These are phyloP conservation scores for Ceratoteleas bidentatus DNA, from an alignment of 1,140 invertebrate genomes.

Conservation along the genomic window DNA sequence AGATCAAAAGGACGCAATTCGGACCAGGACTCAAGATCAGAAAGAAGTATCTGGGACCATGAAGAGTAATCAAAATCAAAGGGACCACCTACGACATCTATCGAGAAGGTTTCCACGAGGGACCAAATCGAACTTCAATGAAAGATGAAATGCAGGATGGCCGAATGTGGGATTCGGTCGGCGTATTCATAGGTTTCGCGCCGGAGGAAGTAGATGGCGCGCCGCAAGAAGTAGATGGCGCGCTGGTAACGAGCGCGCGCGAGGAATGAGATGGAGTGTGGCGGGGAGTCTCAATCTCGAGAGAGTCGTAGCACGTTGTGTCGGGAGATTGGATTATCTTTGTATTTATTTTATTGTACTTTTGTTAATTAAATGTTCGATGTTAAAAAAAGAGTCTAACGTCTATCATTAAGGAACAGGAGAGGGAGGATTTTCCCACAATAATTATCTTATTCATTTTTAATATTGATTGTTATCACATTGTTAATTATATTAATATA, in stretches of 20 bases:
- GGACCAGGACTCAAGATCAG: too few relatives aligned
- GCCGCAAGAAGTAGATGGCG: not conserved
- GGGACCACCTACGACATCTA: too few relatives aligned
- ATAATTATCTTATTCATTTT: too few relatives aligned
- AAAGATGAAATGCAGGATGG: too few relatives aligned
- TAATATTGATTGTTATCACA: too few relatives aligned
- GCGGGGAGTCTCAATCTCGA: not conserved
- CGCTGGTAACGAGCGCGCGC: not conserved
- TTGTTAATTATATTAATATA: too few relatives aligned
- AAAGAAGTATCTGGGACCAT: too few relatives aligned
- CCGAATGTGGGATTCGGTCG: not conserved
- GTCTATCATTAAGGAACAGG: not conserved
- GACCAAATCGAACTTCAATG: too few relatives aligned
- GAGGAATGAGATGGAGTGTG: not conserved
- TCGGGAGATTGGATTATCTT: not conserved
- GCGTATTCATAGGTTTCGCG: not conserved
- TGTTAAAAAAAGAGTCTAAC: not conserved
- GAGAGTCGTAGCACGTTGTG: not conserved
- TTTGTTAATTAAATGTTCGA: not conserved
- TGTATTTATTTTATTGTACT: not conserved
- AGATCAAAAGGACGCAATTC: too few relatives aligned
- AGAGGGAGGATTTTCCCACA: not conserved
- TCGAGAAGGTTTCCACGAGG: too few relatives aligned
- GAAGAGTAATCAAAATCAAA: too few relatives aligned
- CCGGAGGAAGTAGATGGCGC: constrained; percentile 1